phyloP scores from a whole-genome alignment of 2,113 vertebrate genomes.

The Acrocephalus kingi region DNA sequence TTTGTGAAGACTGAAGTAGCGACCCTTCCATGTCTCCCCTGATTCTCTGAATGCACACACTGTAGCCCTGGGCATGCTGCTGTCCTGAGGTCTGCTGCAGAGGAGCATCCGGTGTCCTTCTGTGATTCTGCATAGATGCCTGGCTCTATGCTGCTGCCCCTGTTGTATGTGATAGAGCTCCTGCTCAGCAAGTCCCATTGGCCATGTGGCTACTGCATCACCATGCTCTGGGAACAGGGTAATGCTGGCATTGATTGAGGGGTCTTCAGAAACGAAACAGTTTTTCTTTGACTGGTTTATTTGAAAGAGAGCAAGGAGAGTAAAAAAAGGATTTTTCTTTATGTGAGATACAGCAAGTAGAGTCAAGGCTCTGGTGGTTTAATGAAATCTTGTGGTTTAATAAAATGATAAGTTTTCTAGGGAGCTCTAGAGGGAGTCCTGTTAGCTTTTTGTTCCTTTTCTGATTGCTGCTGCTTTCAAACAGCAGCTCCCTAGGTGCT shows the following conservation, averaged over 20 bases:
- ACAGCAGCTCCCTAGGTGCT: neutral
- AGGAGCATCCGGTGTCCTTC: neutral
- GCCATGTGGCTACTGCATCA: neutral
- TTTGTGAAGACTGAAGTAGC: neutral
- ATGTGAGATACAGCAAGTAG: neutral
- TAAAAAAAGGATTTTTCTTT: neutral
- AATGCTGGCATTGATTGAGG: neutral
- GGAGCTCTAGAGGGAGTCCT: neutral
- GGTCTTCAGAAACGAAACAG: neutral
- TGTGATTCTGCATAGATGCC: neutral
- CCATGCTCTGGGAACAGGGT: neutral
- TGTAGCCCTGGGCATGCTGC: neutral
- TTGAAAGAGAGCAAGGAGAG: neutral
- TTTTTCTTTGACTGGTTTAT: neutral
- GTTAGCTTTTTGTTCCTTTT: neutral
- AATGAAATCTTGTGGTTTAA: neutral
- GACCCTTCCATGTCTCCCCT: neutral
- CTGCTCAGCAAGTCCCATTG: neutral
- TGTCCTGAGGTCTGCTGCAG: neutral
- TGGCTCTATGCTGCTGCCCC: neutral
- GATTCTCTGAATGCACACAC: neutral
- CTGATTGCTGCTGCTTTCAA: neutral
- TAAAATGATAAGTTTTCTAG: constrained; percentile 1
- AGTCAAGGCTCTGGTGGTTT: neutral
- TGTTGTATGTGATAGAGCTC: neutral